Evolutionary conservation across 2,888 invertebrate species (phyloP).

Genomic region (Drosophila picticornis): DNA sequence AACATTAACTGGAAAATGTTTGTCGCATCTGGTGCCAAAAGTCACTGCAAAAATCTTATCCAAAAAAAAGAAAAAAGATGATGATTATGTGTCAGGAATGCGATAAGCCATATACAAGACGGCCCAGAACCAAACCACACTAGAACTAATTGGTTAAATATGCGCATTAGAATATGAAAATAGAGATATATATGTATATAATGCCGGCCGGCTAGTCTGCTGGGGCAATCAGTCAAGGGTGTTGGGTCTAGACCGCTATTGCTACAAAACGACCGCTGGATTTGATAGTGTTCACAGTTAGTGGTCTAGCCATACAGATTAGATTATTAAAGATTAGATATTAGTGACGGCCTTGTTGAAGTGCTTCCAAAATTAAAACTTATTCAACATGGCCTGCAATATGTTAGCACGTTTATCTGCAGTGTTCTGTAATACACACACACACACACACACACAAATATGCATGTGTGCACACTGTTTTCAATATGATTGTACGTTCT

Average conservation of each 20-base stretch:
- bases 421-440: conserved; percentile 8
- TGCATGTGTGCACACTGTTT: background rate
- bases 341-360: conserved; percentile 48
- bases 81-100: conserved; percentile 22
- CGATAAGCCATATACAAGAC: conserved; percentile 24
- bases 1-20: background rate
- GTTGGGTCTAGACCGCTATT: conserved; percentile 37
- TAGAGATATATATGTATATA: background rate
- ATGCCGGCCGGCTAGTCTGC: conserved; percentile 6
- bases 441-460: background rate
- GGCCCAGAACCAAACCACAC: conserved; percentile 5
- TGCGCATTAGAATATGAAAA: conserved; percentile 40
- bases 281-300: conserved; percentile 44
- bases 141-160: conserved; percentile 51
- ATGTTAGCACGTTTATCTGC: conserved; percentile 17
- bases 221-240: conserved; percentile 47
- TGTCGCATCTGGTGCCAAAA: conserved; percentile 6
- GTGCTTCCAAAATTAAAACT: conserved; percentile 11
- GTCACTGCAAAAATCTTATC: conserved; percentile 28
- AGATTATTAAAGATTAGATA: conserved; percentile 40
- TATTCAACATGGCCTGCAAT: conserved; percentile 38
- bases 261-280: conserved; percentile 27
- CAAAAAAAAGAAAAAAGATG: background rate
- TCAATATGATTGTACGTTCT: background rate
- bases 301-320: conserved; percentile 61